These are phyloP conservation scores for Zele albiditarsus DNA, from an alignment of 2,888 invertebrate species.

Conservation along the genomic window DNA sequence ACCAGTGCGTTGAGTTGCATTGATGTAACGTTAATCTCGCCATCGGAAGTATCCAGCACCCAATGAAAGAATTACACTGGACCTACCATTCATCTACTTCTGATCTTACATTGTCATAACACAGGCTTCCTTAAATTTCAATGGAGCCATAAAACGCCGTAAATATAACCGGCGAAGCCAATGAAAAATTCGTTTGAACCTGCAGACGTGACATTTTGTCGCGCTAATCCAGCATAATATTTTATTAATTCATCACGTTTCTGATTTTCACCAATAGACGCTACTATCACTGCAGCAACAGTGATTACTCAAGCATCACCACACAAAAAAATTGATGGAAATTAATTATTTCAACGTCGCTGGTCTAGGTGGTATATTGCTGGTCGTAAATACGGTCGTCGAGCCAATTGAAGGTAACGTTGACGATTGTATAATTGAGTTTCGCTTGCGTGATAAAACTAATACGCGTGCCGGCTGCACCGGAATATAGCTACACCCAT, in stretches of 20 bases:
- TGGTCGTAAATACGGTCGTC: constrained; percentile 48
- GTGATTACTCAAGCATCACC: constrained; percentile 81
- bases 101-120: constrained; percentile 63
- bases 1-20: constrained; percentile 80
- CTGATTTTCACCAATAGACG: constrained; percentile 73
- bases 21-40: constrained; percentile 82
- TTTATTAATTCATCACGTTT: constrained; percentile 65
- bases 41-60: constrained; percentile 86
- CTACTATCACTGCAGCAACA: constrained; percentile 79
- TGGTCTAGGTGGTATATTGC: constrained; percentile 45
- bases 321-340: constrained; percentile 49
- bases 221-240: constrained; percentile 71
- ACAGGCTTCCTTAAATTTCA: constrained; percentile 75
- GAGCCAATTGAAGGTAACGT: constrained; percentile 46
- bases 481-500: constrained; percentile 55
- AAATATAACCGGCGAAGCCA: constrained; percentile 88
- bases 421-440: not conserved
- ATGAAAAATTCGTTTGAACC: constrained; percentile 90
- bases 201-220: too few species aligned
- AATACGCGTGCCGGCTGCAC: constrained; percentile 55
- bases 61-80: constrained; percentile 86
- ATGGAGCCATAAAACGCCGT: constrained; percentile 84
- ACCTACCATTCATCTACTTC: constrained; percentile 83
- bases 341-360: constrained; percentile 28
- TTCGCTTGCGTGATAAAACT: constrained; percentile 48